Percentiles rank a stretch among this genome's conserved stretches.
Evolutionary conservation across 2,113 vertebrate genomes (phyloP).

Genomic region (Nanorana parkeri): DNA sequence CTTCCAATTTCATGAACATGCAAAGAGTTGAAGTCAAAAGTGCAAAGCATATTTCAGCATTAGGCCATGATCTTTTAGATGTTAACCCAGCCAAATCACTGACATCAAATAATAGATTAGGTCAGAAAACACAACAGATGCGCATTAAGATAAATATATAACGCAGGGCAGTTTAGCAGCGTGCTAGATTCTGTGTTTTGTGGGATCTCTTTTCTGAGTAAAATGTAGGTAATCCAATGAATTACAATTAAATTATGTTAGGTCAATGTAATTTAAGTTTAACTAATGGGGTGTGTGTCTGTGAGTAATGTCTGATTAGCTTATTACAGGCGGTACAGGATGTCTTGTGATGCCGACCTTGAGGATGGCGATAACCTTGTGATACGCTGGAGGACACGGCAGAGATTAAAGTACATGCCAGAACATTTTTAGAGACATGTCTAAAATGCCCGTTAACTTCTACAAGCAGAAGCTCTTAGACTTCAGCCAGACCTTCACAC

Average conservation of each 20-base stretch:
- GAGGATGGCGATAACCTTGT: slow-evolving; percentile 71
- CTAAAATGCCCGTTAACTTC: slow-evolving; percentile 3
- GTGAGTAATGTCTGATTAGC: slow-evolving; percentile 70
- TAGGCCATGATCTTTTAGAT: background rate
- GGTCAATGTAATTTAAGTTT: slow-evolving; percentile 71
- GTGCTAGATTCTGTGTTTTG: background rate
- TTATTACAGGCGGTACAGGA: slow-evolving; percentile 68
- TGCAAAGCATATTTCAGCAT: background rate
- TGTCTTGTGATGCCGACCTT: slow-evolving; percentile 70
- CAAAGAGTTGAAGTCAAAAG: no score
- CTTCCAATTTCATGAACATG: no score
- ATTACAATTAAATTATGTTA: slow-evolving; percentile 70
- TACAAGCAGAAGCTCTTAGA: slow-evolving; percentile 1
- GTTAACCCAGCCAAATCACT: background rate
- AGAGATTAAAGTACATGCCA: slow-evolving; percentile 60
- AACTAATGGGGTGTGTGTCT: slow-evolving; percentile 71
- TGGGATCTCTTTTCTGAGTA: slow-evolving; percentile 31
- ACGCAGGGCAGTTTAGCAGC: background rate
- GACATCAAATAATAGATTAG: background rate
- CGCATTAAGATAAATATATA: background rate
- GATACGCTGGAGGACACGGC: slow-evolving; percentile 66
- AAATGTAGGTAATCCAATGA: slow-evolving; percentile 69
- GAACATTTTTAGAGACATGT: slow-evolving; percentile 22
- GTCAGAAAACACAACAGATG: background rate
- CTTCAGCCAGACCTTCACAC: slow-evolving; percentile 1